These are phyloP conservation scores for Brachionus calyciflorus DNA, from an alignment of 1,140 invertebrate genomes.

Conservation along the genomic window DNA sequence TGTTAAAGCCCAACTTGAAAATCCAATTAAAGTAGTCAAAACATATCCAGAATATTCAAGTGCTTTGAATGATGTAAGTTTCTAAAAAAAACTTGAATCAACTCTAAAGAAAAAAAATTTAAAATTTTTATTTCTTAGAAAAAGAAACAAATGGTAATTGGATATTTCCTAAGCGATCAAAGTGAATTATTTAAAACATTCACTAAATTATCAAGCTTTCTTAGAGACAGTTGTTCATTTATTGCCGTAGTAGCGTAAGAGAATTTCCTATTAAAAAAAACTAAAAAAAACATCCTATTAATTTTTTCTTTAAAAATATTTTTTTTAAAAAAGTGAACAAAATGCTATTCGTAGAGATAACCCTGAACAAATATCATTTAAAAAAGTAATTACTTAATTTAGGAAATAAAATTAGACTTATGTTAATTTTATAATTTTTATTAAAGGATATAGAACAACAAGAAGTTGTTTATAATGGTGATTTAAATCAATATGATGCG, in stretches of 20 bases:
- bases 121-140: conserved; percentile 60
- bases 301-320: background rate
- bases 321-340: conserved; percentile 7
- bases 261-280: too few relatives aligned
- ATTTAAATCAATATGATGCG: conserved; percentile 61
- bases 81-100: background rate
- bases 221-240: conserved; percentile 94
- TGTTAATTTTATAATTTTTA: conserved; percentile 51
- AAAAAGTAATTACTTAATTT: background rate
- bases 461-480: conserved; percentile 58
- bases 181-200: conserved; percentile 66
- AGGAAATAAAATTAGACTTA: background rate
- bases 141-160: conserved; percentile 78
- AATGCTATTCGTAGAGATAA: background rate
- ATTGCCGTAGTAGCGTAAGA: conserved; percentile 86
- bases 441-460: conserved; percentile 47
- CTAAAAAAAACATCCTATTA: too few relatives aligned
- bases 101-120: too few relatives aligned
- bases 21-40: conserved; percentile 78
- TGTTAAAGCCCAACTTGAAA: conserved; percentile 80
- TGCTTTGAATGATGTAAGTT: conserved; percentile 68
- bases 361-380: conserved; percentile 10
- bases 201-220: conserved; percentile 56
- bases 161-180: conserved; percentile 81
- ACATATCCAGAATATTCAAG: conserved; percentile 71